phyloP scores from a whole-genome alignment of 2,888 invertebrate species.

The Sarcophaga caerulescens region DNA sequence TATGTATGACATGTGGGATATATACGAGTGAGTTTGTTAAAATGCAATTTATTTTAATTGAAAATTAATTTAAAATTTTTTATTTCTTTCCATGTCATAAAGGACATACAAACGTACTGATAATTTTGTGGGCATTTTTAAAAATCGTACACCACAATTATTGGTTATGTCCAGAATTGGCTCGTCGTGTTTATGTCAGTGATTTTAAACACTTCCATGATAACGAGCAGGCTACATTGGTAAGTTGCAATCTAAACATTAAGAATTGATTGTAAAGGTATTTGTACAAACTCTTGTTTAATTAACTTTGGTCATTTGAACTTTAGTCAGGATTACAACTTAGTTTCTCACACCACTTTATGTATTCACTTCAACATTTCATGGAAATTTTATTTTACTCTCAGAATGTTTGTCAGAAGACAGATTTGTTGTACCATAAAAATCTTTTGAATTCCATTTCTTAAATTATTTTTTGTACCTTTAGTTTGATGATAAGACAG shows the following conservation, averaged over 20 bases:
- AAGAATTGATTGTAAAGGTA: too few species aligned
- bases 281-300: too few species aligned
- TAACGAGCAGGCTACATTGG: slow-evolving; percentile 73
- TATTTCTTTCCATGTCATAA: not conserved
- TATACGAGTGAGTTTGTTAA: slow-evolving; percentile 55
- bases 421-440: not conserved
- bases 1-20: slow-evolving; percentile 65
- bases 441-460: not conserved
- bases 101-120: slow-evolving; percentile 74
- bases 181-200: slow-evolving; percentile 78
- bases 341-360: too few species aligned
- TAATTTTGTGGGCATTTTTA: slow-evolving; percentile 80
- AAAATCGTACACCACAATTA: slow-evolving; percentile 76
- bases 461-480: not conserved
- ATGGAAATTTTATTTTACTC: not conserved
- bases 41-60: slow-evolving; percentile 4
- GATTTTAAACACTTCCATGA: slow-evolving; percentile 80
- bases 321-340: too few species aligned
- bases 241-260: slow-evolving; percentile 59
- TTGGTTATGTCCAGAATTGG: slow-evolving; percentile 79
- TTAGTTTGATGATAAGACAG: slow-evolving; percentile 77
- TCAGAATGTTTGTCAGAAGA: not conserved
- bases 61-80: not conserved
- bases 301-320: too few species aligned
- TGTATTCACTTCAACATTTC: not conserved